phyloP scores from a whole-genome alignment of 2,888 invertebrate species.

The Drosophila buzzatii region DNA sequence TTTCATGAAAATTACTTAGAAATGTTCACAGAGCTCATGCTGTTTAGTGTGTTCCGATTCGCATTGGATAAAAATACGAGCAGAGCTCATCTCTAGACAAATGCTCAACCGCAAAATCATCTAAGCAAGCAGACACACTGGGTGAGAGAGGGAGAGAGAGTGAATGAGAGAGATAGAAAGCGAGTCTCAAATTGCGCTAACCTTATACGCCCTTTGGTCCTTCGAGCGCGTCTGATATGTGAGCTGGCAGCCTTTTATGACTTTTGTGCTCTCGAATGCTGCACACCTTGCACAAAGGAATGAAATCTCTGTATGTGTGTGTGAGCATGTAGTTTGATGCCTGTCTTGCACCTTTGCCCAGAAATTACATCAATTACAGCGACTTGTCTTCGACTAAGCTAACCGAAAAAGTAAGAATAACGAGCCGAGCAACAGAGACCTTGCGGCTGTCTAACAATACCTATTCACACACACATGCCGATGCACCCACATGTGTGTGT shows the following conservation, averaged over 20 bases:
- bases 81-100: conserved; percentile 7
- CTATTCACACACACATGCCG: conserved; percentile 38
- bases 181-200: conserved; percentile 37
- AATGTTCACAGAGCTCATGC: background rate
- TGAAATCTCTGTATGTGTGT: conserved; percentile 6
- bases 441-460: conserved; percentile 60
- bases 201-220: conserved; percentile 3
- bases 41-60: background rate
- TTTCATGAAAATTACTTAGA: background rate
- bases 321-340: conserved; percentile 67
- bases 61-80: background rate
- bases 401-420: conserved; percentile 78
- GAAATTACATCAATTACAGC: conserved; percentile 77
- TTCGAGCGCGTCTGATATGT: conserved; percentile 35
- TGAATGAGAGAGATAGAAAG: background rate
- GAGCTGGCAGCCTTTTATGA: conserved; percentile 29
- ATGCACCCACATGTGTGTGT: conserved; percentile 19
- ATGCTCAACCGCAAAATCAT: conserved; percentile 20
- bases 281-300: conserved; percentile 43
- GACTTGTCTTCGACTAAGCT: conserved; percentile 74
- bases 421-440: conserved; percentile 60
- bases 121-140: too few relatives aligned
- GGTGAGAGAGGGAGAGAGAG: background rate
- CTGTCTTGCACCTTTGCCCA: conserved; percentile 66
- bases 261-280: conserved; percentile 38